phyloP scores from a whole-genome alignment of 2,888 invertebrate species.

The Clunio marinus region DNA sequence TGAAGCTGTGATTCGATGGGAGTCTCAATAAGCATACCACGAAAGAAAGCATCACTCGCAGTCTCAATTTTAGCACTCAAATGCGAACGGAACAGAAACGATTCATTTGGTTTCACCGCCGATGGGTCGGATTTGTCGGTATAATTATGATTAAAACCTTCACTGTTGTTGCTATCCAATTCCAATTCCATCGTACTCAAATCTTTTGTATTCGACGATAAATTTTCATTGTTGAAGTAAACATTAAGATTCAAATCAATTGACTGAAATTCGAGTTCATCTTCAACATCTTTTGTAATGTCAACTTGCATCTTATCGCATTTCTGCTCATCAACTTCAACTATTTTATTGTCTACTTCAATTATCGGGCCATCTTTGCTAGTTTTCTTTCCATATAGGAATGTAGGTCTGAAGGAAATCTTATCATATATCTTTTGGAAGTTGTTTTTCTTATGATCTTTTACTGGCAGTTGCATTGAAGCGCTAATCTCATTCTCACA shows the following conservation, averaged over 20 bases:
- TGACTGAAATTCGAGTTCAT: slow-evolving; percentile 26
- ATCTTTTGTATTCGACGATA: slow-evolving; percentile 42
- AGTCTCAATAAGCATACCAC: slow-evolving; percentile 29
- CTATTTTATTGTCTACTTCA: neutral
- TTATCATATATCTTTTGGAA: slow-evolving; percentile 34
- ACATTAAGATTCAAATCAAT: slow-evolving; percentile 37
- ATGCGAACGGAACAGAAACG: slow-evolving; percentile 61
- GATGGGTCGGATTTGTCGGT: slow-evolving; percentile 41
- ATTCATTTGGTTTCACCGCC: slow-evolving; percentile 59
- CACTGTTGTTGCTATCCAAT: slow-evolving; percentile 21
- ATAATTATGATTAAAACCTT: neutral
- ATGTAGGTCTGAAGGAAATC: slow-evolving; percentile 29
- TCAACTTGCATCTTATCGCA: no score
- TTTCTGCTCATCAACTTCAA: neutral
- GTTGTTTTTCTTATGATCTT: slow-evolving; percentile 45
- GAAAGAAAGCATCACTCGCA: slow-evolving; percentile 27
- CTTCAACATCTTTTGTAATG: slow-evolving; percentile 9
- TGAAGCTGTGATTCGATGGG: neutral
- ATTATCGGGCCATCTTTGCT: neutral
- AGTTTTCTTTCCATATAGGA: slow-evolving; percentile 23
- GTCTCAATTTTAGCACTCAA: slow-evolving; percentile 43
- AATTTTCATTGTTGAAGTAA: slow-evolving; percentile 34
- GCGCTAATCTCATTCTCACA: neutral
- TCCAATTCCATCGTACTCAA: no score
- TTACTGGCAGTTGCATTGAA: neutral